These are phyloP conservation scores for western clawed frog (Xenopus tropicalis) DNA, from an alignment of 2,113 vertebrate genomes.

Conservation along the genomic window DNA sequence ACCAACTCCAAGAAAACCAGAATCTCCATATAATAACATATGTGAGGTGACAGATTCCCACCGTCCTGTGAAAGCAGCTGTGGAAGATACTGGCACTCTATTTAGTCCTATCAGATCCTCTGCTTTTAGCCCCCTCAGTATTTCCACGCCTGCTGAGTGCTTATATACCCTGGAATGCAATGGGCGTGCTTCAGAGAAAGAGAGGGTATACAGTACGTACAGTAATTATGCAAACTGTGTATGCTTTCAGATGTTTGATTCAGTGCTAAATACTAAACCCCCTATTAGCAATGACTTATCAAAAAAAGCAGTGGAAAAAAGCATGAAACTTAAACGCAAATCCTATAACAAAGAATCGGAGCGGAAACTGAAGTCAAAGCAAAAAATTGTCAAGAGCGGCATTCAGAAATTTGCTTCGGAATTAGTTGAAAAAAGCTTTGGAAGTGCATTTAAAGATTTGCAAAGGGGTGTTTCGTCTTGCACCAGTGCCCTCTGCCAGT, in stretches of 20 bases:
- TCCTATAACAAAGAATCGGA: conserved; percentile 44
- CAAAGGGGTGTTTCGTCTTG: conserved; percentile 91
- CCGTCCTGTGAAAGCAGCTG: conserved; percentile 70
- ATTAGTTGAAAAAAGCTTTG: conserved; percentile 90
- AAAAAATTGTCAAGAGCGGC: conserved; percentile 79
- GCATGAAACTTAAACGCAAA: conserved; percentile 44
- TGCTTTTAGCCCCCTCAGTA: conserved; percentile 86
- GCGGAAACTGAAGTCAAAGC: conserved; percentile 66
- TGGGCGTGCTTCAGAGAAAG: conserved; percentile 64
- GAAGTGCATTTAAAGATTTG: conserved; percentile 87
- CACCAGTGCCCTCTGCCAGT: conserved; percentile 86
- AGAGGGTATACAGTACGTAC: conserved; percentile 71
- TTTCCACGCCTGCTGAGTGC: conserved; percentile 71
- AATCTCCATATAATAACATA: conserved; percentile 71
- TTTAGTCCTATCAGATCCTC: conserved; percentile 91
- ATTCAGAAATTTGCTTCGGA: conserved; percentile 92
- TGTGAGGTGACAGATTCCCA: conserved; percentile 82
- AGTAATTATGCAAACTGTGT: conserved; percentile 83
- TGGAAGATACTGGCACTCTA: conserved; percentile 78
- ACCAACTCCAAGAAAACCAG: conserved; percentile 90
- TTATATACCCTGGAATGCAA: conserved; percentile 68
- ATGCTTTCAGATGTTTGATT: conserved; percentile 84
- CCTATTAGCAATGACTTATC: conserved; percentile 35
- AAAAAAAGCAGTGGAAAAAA: conserved; percentile 48
- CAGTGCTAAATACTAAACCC: conserved; percentile 65